Conservation (phyloP, 2,888 invertebrate genomes). For the Cactoblastis cactorum region DNA sequence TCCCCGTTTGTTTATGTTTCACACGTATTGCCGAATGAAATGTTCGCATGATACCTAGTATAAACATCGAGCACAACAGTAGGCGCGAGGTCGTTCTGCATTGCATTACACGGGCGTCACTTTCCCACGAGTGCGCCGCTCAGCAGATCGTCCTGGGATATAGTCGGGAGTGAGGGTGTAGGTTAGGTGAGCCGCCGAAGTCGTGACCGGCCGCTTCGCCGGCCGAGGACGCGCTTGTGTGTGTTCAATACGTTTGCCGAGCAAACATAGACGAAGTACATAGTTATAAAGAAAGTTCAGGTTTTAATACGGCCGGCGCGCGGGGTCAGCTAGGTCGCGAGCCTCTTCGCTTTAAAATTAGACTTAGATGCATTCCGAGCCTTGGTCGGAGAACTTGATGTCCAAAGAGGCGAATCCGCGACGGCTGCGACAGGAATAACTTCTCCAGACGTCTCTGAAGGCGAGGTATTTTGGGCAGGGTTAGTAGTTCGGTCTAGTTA, state of each 20-base stretch:
- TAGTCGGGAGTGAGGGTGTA: slow-evolving; percentile 61
- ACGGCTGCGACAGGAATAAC: slow-evolving; percentile 62
- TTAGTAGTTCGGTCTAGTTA: slow-evolving; percentile 67
- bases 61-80: slow-evolving; percentile 36
- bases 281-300: slow-evolving; percentile 78
- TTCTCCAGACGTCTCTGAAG: slow-evolving; percentile 56
- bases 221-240: slow-evolving; percentile 58
- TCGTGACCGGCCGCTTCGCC: slow-evolving; percentile 68
- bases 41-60: slow-evolving; percentile 36
- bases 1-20: slow-evolving; percentile 61
- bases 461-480: slow-evolving; percentile 70
- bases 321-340: slow-evolving; percentile 76
- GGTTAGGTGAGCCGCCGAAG: slow-evolving; percentile 48
- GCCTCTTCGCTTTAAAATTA: slow-evolving; percentile 77
- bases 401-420: slow-evolving; percentile 57
- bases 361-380: slow-evolving; percentile 78
- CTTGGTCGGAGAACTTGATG: slow-evolving; percentile 52
- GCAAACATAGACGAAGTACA: slow-evolving; percentile 65
- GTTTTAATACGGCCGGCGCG: slow-evolving; percentile 72
- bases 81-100: slow-evolving; percentile 40
- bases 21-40: slow-evolving; percentile 34
- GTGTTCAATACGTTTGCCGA: slow-evolving; percentile 70
- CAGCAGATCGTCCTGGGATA: slow-evolving; percentile 71
- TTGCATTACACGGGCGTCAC: slow-evolving; percentile 53
- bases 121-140: slow-evolving; percentile 67